Evolutionary conservation across 2,797 vertebrate species (phyloP).

Genomic region (Periophthalmus magnuspinnatus): DNA sequence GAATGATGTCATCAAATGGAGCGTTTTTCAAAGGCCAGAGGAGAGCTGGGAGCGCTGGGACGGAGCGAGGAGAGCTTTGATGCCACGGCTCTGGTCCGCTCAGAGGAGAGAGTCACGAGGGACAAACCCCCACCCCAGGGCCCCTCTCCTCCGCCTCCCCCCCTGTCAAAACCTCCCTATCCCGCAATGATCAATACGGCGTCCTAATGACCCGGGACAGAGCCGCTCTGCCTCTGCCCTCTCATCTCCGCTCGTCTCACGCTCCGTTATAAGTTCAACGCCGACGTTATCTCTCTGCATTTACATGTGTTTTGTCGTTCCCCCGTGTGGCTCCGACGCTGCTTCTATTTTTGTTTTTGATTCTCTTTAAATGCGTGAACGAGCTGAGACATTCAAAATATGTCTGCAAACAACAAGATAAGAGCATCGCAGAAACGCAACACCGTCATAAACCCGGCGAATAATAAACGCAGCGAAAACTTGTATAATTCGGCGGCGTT

Average conservation of each 20-base stretch:
- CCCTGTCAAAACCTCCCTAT: conserved; percentile 42
- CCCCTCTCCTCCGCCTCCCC: conserved; percentile 45
- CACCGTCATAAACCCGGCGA: conserved; percentile 69
- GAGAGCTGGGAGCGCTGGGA: conserved; percentile 49
- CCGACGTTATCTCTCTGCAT: conserved; percentile 32
- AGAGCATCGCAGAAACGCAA: conserved; percentile 69
- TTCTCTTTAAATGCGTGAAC: conserved; percentile 55
- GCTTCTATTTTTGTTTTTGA: conserved; percentile 48
- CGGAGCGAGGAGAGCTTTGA: conserved; percentile 70
- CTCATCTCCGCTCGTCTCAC: conserved; percentile 50
- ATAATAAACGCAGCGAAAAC: conserved; percentile 68
- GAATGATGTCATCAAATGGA: conserved; percentile 76
- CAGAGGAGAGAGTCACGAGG: conserved; percentile 67
- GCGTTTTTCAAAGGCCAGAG: conserved; percentile 70
- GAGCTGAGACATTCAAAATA: conserved; percentile 62
- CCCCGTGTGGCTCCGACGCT: conserved; percentile 13
- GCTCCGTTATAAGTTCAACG: conserved; percentile 41
- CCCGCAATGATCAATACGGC: conserved; percentile 74
- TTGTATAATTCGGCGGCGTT: conserved; percentile 72
- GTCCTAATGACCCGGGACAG: conserved; percentile 76
- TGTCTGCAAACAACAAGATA: conserved; percentile 66
- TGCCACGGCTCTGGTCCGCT: conserved; percentile 63
- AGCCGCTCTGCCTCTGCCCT: conserved; percentile 47
- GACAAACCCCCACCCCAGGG: conserved; percentile 61
- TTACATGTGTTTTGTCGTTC: conserved; percentile 19